Percentiles rank a stretch among this genome's conserved stretches.
Evolutionary conservation across 2,888 invertebrate species (phyloP).

Genomic region (Dione juno): DNA sequence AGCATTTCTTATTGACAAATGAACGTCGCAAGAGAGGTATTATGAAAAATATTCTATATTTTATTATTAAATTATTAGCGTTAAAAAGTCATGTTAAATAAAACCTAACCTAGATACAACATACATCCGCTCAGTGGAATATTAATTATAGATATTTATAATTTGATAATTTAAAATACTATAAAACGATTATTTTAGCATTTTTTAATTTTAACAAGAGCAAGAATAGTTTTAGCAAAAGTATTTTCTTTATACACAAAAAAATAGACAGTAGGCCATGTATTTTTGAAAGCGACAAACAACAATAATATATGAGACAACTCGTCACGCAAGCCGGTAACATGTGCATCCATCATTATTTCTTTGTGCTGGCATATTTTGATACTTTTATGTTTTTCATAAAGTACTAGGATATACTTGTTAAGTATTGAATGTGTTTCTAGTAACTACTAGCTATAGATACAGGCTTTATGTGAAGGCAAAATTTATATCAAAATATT

Average conservation of each 20-base stretch:
- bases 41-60: too few relatives aligned
- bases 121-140: too few relatives aligned
- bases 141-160: too few relatives aligned
- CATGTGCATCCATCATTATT: conserved; percentile 19
- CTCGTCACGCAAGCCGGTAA: background rate
- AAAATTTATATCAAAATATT: background rate
- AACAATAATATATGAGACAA: conserved; percentile 19
- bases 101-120: too few relatives aligned
- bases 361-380: background rate
- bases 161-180: too few relatives aligned
- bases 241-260: background rate
- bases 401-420: background rate
- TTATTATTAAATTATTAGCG: too few relatives aligned
- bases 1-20: too few relatives aligned
- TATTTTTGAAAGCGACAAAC: conserved; percentile 1
- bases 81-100: too few relatives aligned
- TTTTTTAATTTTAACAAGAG: background rate
- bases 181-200: too few relatives aligned
- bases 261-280: background rate
- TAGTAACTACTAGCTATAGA: background rate
- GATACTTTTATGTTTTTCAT: background rate
- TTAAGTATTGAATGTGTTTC: background rate
- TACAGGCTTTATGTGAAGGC: background rate
- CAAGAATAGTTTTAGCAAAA: too few relatives aligned
- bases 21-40: too few relatives aligned